Conservation (phyloP, 2,888 invertebrate species). For the Ochropacha duplaris region DNA sequence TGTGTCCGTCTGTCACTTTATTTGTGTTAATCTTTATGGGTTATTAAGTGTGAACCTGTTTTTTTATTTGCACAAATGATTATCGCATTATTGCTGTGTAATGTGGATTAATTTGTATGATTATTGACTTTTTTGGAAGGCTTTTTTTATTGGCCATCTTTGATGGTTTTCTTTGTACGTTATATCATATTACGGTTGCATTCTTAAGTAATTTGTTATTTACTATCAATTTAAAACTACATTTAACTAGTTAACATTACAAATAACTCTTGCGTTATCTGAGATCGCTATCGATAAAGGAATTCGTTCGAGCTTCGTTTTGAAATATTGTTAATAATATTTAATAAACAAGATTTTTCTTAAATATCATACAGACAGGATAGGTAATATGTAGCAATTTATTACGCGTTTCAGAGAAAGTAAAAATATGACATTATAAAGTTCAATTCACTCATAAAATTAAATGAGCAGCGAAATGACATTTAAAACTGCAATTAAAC, state of each 20-base stretch:
- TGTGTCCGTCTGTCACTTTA: constrained; percentile 3
- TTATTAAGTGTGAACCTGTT: constrained; percentile 27
- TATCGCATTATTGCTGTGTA: neutral
- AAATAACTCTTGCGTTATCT: too few species aligned
- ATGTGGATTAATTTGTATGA: neutral
- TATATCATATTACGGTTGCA: neutral
- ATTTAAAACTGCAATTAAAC: constrained; percentile 23
- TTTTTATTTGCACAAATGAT: constrained; percentile 5
- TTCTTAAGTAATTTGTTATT: too few species aligned
- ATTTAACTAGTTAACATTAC: too few species aligned
- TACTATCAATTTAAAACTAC: too few species aligned
- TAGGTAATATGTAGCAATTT: neutral
- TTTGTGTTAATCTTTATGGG: constrained; percentile 19
- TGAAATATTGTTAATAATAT: neutral
- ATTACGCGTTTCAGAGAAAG: constrained; percentile 9
- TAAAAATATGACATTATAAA: constrained; percentile 14
- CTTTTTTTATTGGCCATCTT: neutral
- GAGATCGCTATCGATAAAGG: neutral
- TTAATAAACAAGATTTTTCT: neutral
- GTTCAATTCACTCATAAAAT: constrained; percentile 24
- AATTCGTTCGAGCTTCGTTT: neutral
- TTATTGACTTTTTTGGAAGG: neutral
- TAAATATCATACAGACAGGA: neutral
- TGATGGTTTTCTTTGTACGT: neutral
- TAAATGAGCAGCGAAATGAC: constrained; percentile 23